These are phyloP conservation scores for Albula glossodonta DNA, from an alignment of 2,113 vertebrate genomes.

Conservation along the genomic window DNA sequence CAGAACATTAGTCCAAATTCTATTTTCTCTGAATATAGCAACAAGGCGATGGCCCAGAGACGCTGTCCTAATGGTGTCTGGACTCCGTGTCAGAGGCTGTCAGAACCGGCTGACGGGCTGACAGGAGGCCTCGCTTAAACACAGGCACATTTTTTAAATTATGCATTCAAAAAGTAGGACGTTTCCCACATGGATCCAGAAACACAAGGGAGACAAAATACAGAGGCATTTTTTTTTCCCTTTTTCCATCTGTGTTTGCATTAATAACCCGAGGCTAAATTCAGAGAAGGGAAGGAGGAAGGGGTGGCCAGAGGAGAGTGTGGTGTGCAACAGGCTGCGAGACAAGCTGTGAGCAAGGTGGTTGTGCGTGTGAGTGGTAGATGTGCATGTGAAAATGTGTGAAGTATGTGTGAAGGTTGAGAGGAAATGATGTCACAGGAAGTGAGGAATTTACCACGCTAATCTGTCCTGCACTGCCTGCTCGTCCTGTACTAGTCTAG, in stretches of 20 bases:
- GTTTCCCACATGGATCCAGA: background rate
- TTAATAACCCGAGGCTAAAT: no score
- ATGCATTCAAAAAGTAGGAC: background rate
- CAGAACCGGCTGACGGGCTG: background rate
- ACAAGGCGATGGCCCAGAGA: background rate
- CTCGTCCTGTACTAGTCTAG: no score
- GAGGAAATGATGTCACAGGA: background rate
- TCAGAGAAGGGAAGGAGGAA: background rate
- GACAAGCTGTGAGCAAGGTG: background rate
- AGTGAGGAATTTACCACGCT: no score
- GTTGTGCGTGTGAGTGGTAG: no score
- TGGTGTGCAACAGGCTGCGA: background rate
- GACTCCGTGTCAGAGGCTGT: background rate
- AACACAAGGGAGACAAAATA: background rate
- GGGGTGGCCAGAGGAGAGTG: background rate
- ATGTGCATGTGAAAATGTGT: no score
- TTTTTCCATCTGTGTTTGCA: no score
- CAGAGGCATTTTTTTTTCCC: background rate
- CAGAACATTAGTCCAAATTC: background rate
- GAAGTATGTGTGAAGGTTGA: background rate
- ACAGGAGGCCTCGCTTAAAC: background rate
- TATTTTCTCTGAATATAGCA: slow-evolving; percentile 1
- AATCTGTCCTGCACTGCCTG: no score
- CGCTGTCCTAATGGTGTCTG: slow-evolving; percentile 2
- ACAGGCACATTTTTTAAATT: background rate